Evolutionary conservation across 2,797 vertebrate genomes (phyloP), one percentile per base, ranked within the genome.

Genomic region (Erethizon dorsatum): DNA sequence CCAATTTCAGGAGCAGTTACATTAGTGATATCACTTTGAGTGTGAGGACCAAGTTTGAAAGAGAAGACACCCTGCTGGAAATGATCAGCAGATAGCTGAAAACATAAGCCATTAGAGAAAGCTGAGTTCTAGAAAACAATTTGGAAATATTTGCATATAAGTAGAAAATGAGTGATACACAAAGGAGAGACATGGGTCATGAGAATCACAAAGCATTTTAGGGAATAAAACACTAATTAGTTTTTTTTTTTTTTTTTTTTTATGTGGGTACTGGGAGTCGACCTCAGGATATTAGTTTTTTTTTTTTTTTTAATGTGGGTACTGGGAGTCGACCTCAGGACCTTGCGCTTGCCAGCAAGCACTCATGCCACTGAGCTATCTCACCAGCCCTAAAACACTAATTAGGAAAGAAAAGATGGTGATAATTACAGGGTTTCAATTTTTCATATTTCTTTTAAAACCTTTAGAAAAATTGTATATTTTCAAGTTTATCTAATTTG

Each of bases 401-500:
- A 54, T 5, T 77, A 22, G 33, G 18, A 89, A 67, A 91, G 20
- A 69, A 7, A 88, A 83, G 28, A 88, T 26, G 12, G 18, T 10
- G 20, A 85, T 52, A 89, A 52, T 45, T 73, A 82, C 6, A 45
- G 2, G 41, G 31, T 41, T 88, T 85, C 24, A 20, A 69, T 75
- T 88, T 45, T 9, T 61, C 37, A 56, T 14, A 63, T 2, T 11
- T 37, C 31, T 10, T 54, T 45, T 50, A 12, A 69, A 7, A 77
- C 5, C 22, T 26, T 80, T 22, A 78, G 37, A 65, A 84, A 61
- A n/a, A 45, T 57, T 54, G n/a, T 22, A 47, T 57, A 63, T 85
- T 91, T 80, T 67, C 73, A 93, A 31, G 41, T 82, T 88, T 82
- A 50, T 71, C 52, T 52, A 63, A 20, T 78, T 67, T 88, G 22